Base-by-base conservation (phyloP, 2,797 vertebrate species). In the Bovichtus variegatus region DNA sequence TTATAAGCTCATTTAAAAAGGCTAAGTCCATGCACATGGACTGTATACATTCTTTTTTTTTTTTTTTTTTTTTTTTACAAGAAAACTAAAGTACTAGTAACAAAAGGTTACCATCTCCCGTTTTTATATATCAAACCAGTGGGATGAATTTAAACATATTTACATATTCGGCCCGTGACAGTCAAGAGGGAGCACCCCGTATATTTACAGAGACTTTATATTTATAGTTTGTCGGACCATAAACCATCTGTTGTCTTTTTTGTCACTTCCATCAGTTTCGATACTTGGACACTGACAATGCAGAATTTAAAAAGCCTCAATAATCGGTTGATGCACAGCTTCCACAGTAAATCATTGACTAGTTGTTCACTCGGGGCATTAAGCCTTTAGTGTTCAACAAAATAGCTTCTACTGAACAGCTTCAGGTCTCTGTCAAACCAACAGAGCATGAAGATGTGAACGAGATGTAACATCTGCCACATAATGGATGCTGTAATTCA, bases 341-440 rank as follows among this genome's bases (percentile, higher is more conserved):
- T 69, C 41, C 13, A 40, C 49, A 40, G 18, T 79, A 71, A 84
- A 87, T 82, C 74, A 77, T 19, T 58, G 63, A 76, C 68, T 75
- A 60, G 19, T 74, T 80, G 71, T 73, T 64, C 61, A 68, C 49
- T 74, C 27, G 51, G 47, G 49, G 55, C 69, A 53, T 75, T 81
- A 50, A 73, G 23, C 57, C 29, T 65, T 71, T 63, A 29, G 68
- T 76, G 38, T 71, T 74, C 23, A 41, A 74, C 53, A 44, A 76
- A 78, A 76, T 36, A 43, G 40, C 41, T 65, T 71, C 10, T 51
- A 10, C 57, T 73, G 51, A 63, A 77, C 57, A 62, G 62, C 70
- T 69, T 84, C 38, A 70, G 54, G 58, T 79, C 63, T 73, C 57
- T 74, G 64, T 84, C 68, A 82, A 76, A 70, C 71, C 76, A 76